Conservation (phyloP, 2,888 invertebrate species). For the Hirtodrosophila histrioides region DNA sequence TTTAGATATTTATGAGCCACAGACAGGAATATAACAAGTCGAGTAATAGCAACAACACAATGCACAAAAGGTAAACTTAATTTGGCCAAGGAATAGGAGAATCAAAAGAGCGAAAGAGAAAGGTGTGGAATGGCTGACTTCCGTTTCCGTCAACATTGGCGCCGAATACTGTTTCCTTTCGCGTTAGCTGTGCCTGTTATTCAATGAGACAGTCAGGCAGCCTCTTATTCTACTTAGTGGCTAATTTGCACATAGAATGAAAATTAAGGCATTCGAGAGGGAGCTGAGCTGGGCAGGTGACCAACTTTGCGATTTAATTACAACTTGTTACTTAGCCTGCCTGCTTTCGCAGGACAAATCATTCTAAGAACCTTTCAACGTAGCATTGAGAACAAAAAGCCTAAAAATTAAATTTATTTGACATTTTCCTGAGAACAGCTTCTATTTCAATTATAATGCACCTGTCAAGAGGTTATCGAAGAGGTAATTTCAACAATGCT, state of each 20-base stretch:
- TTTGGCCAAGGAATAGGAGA: slow-evolving; percentile 25
- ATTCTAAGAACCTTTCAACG: background rate
- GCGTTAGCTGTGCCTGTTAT: background rate
- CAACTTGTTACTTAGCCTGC: slow-evolving; percentile 13
- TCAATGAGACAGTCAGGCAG: slow-evolving; percentile 31
- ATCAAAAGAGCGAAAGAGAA: slow-evolving; percentile 14
- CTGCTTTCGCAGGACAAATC: slow-evolving; percentile 1
- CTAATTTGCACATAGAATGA: slow-evolving; percentile 63
- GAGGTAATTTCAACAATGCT: no score
- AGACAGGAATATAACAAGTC: slow-evolving; percentile 17
- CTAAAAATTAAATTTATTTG: background rate
- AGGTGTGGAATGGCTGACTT: slow-evolving; percentile 41
- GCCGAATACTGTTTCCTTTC: slow-evolving; percentile 53
- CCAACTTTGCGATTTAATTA: slow-evolving; percentile 53
- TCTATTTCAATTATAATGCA: background rate
- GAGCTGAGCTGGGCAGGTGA: slow-evolving; percentile 3
- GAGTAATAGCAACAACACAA: slow-evolving; percentile 14
- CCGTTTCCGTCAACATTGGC: slow-evolving; percentile 63
- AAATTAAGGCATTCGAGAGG: slow-evolving; percentile 25
- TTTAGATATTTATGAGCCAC: slow-evolving; percentile 49
- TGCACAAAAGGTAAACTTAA: slow-evolving; percentile 35
- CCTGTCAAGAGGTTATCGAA: background rate
- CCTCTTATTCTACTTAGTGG: slow-evolving; percentile 61
- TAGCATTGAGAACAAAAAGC: no score
- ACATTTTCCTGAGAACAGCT: background rate